These are phyloP conservation scores for Pipra filicauda DNA, from an alignment of 2,113 vertebrate species.

Conservation along the genomic window DNA sequence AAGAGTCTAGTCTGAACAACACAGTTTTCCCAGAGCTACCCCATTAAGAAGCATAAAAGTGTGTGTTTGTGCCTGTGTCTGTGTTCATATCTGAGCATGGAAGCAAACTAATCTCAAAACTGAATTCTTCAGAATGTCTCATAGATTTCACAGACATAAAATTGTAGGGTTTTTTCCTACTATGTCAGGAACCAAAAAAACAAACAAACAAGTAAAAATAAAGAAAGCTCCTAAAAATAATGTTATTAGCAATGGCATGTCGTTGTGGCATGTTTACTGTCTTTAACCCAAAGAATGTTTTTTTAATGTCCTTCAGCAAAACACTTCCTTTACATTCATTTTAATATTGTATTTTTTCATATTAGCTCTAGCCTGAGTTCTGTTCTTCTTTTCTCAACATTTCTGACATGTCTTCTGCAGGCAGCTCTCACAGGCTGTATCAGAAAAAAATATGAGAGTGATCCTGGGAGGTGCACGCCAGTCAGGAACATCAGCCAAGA, in stretches of 20 bases:
- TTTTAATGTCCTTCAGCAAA: background rate
- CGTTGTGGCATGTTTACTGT: background rate
- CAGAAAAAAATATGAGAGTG: background rate
- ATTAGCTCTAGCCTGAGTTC: background rate
- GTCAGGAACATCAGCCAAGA: background rate
- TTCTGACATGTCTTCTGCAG: background rate
- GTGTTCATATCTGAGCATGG: background rate
- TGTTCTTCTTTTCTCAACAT: background rate
- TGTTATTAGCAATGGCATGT: background rate
- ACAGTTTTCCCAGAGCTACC: background rate
- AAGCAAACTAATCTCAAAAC: background rate
- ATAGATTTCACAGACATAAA: background rate
- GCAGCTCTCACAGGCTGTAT: background rate
- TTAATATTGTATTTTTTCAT: background rate
- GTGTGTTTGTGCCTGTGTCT: accelerated
- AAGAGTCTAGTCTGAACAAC: background rate
- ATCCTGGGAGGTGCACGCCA: background rate
- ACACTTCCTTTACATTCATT: background rate
- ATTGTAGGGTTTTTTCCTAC: background rate
- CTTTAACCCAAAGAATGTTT: background rate
- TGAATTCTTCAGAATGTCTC: background rate
- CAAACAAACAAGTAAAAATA: background rate
- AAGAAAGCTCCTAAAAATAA: background rate
- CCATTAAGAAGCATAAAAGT: background rate
- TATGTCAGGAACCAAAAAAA: background rate